Percentiles rank a stretch among this genome's conserved stretches.
phyloP scores from a whole-genome alignment of 2,888 invertebrate genomes.

The Megastigmus dorsalis region DNA sequence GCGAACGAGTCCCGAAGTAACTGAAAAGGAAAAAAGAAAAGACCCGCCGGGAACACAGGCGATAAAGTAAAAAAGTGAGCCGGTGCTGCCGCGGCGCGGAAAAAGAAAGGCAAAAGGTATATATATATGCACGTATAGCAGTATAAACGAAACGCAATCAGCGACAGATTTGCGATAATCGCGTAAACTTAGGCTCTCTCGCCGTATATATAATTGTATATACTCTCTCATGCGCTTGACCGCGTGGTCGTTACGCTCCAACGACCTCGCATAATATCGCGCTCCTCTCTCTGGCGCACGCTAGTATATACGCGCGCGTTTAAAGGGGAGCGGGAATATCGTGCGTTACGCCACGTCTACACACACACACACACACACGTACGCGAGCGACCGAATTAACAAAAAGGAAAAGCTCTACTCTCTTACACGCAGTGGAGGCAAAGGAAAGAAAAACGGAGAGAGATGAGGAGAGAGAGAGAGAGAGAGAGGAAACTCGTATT shows the following conservation, averaged over 20 bases:
- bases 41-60: background rate
- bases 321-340: slow-evolving; percentile 9
- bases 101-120: background rate
- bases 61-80: background rate
- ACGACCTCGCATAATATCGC: slow-evolving; percentile 37
- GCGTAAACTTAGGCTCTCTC: slow-evolving; percentile 24
- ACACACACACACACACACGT: no score
- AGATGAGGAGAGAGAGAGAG: slow-evolving; percentile 1
- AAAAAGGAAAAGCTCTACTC: slow-evolving; percentile 5
- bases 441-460: slow-evolving; percentile 6
- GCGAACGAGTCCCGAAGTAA: no score
- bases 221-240: slow-evolving; percentile 21
- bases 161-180: slow-evolving; percentile 48
- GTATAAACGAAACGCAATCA: background rate
- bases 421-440: background rate
- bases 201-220: background rate
- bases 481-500: slow-evolving; percentile 36
- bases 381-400: background rate
- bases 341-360: slow-evolving; percentile 11
- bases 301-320: no score
- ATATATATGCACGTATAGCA: no score
- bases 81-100: no score
- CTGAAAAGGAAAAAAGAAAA: background rate
- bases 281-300: background rate
- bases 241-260: slow-evolving; percentile 42